Evolutionary conservation across 2,113 vertebrate species (phyloP), one percentile per base, ranked within the genome.

Genomic region (Silurus glanis): DNA sequence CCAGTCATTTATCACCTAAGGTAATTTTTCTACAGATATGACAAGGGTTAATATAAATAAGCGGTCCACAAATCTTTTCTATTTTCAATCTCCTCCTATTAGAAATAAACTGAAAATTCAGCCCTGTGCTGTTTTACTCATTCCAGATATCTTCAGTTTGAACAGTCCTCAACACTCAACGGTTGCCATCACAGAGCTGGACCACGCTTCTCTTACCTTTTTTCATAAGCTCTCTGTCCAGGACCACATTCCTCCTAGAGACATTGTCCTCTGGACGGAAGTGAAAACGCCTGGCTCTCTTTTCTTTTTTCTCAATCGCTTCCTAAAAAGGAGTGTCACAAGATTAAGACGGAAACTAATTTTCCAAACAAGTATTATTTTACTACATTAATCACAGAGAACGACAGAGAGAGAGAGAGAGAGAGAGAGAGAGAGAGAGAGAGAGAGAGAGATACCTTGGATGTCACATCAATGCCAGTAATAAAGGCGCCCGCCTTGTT

Each of bases 401-500:
- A 37, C 37, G 3, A 37, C 37, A 37, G 37, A 37, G 37, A 37
- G 37, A 37, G 37, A 37, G 37, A 37, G 37, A 37, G 37, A 37
- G 37, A 37, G 37, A 37, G 37, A 37, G 37, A 37, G 37, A 37
- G 37, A 37, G 2, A 37, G 37, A 37, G 37, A 37, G 2, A 49
- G 6, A 17, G 1, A 80, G 21, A 25, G 25, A 49, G 37, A 79
- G 25, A 5, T 93, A 99, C 98, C 97, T 98, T 99, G 0, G 97
- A 99, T 59, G 96, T 99, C 28, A 99, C 97, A 83, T 99, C 98
- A 7, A 99, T 99, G 28, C 98, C 98, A 0, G 98, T 99, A 93
- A 99, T 99, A 92, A 99, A 99, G 5, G 97, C 96, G 53, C 98
- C 98, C 9, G 97, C 97, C 91, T 99, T 99, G 94, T 99, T 99